phyloP scores from a whole-genome alignment of 2,888 invertebrate genomes.

The Tanytarsus gracilentus region DNA sequence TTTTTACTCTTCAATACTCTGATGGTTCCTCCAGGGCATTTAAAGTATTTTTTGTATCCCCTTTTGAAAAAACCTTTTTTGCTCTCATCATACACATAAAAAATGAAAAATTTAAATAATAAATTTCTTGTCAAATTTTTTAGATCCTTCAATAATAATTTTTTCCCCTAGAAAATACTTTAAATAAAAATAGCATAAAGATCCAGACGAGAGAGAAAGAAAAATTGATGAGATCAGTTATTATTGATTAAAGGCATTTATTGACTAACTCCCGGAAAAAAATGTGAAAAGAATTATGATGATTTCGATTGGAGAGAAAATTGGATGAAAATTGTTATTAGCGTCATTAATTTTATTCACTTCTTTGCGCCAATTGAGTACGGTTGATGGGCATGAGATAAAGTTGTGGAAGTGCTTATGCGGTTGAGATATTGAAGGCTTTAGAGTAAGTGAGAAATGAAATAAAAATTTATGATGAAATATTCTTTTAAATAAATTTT shows the following conservation, averaged over 20 bases:
- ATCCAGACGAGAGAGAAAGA: background rate
- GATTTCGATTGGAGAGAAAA: background rate
- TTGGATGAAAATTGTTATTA: conserved; percentile 25
- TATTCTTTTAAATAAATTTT: too few relatives aligned
- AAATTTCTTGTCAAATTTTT: background rate
- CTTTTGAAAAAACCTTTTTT: too few relatives aligned
- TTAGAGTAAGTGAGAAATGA: too few relatives aligned
- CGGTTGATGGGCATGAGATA: too few relatives aligned
- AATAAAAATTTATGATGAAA: too few relatives aligned
- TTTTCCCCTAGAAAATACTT: background rate
- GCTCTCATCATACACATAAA: background rate
- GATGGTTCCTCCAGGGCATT: too few relatives aligned
- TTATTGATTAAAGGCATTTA: conserved; percentile 8
- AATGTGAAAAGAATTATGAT: conserved; percentile 18
- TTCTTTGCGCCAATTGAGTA: too few relatives aligned
- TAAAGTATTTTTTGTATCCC: too few relatives aligned
- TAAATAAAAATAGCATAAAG: background rate
- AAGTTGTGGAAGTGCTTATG: too few relatives aligned
- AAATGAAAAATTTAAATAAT: background rate
- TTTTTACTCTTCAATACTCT: too few relatives aligned
- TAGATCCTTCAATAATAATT: background rate
- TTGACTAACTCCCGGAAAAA: conserved; percentile 17
- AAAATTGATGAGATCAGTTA: conserved; percentile 14
- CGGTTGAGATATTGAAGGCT: too few relatives aligned
- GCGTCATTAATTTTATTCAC: conserved; percentile 23